A percentile compares a stretch with the other conserved stretches of the same genome.
These are phyloP conservation scores for Wiebesia pumilae DNA, from an alignment of 1,140 invertebrate genomes.

Conservation along the genomic window DNA sequence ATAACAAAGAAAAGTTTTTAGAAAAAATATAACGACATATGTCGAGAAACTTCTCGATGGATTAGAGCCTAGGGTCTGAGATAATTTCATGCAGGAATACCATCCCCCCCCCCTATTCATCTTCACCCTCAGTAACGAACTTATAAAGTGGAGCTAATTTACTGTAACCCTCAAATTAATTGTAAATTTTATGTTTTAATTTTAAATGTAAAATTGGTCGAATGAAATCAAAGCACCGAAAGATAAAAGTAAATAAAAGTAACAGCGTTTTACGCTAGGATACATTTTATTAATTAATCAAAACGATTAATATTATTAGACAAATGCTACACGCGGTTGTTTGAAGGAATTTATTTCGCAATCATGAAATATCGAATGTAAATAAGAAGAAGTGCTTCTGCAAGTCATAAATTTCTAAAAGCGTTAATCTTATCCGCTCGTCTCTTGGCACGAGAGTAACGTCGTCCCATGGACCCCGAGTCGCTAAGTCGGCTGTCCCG, in stretches of 20 bases:
- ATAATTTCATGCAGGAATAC: conserved; percentile 1
- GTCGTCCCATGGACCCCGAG: no score
- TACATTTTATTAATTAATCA: no score
- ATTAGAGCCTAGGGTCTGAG: background rate
- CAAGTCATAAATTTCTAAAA: no score
- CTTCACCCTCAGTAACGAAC: background rate
- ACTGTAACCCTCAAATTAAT: background rate
- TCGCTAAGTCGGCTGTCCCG: no score
- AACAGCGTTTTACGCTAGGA: background rate
- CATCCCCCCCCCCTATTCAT: background rate
- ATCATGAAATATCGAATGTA: no score
- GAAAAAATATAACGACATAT: background rate
- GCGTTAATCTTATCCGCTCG: no score
- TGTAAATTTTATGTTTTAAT: background rate
- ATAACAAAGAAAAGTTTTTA: background rate
- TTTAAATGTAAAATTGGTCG: background rate
- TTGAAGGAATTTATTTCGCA: no score
- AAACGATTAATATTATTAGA: no score
- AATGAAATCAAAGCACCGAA: background rate
- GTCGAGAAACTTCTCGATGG: background rate
- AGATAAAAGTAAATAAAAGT: background rate
- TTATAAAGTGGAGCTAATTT: conserved; percentile 10
- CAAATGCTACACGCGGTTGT: no score
- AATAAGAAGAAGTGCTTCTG: no score
- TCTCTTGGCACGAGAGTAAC: no score